Evolutionary conservation across 2,888 invertebrate species (phyloP), one percentile per base, ranked within the genome.

Genomic region (Drosophila seclusa): DNA sequence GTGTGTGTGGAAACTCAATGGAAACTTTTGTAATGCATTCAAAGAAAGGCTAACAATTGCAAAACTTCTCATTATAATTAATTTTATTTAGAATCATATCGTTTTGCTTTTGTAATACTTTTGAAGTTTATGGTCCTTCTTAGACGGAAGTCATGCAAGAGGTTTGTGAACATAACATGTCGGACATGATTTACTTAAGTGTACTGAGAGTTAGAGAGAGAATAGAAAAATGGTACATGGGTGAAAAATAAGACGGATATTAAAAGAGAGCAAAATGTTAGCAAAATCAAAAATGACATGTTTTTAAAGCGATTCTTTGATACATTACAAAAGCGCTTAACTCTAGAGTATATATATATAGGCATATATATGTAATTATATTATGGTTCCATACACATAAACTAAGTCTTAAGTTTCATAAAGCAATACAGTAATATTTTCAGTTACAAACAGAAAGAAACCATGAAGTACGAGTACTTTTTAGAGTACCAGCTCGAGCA

Each of bases 251-350:
- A 70, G 58, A 69, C 54, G 45, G 42, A 69, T 61, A 59, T 27
- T 48, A 36, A 74, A 40, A 71, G 29, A 55, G 55, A 79, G 60
- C 57, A 71, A 78, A 63, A 61, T 61, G 45, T 69, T 73, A 61
- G 76, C 86, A 68, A 57, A 76, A 76, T 48, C 7, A 50, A 59
- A 68, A 68, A 40, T 8, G 16, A 36, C 16, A 32, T 40, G 57
- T 61, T 31, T 42, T 55, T 71, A 65, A 81, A 80, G 64, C 71
- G 54, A 78, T 84, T 78, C 73, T 75, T 79, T 78, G 75, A 72
- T 82, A 78, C 80, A 86, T 85, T 83, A 88, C 80, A 82, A 83
- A 83, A 88, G 88, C 85, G 74, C 71, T 82, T 79, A 82, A 70
- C 71, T 68, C 73, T 82, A 78, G 61, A 71, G 66, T 63, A 67